phyloP scores from a whole-genome alignment of 64 coral and sea anemone species.

The Actinia tenebrosa region DNA sequence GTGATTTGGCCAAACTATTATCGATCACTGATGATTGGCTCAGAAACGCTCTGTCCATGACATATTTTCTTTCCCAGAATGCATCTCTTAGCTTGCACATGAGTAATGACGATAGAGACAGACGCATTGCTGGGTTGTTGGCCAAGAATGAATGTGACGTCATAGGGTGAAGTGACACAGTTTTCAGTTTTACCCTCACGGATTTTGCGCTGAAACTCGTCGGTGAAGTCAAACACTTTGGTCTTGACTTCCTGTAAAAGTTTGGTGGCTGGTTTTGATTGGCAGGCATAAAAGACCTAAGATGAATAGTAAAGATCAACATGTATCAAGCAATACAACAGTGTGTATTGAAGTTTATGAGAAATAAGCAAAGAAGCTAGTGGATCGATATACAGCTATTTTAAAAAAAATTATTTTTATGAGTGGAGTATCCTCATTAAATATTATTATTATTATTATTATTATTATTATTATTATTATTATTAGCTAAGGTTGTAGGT shows the following conservation, averaged over 20 bases:
- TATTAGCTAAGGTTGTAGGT: too few relatives aligned
- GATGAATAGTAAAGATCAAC: background rate
- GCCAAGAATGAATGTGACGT: constrained; percentile 9
- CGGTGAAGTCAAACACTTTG: constrained; percentile 15
- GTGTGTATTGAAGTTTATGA: too few relatives aligned
- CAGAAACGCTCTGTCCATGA: background rate
- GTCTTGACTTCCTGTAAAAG: constrained; percentile 7
- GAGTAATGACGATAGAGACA: background rate
- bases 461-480: too few relatives aligned
- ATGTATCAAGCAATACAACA: background rate
- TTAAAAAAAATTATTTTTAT: too few relatives aligned
- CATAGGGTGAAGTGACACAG: background rate
- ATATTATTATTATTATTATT: too few relatives aligned
- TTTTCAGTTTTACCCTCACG: background rate
- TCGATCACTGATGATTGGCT: background rate
- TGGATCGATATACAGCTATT: too few relatives aligned
- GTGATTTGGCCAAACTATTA: background rate
- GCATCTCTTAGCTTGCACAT: constrained; percentile 10
- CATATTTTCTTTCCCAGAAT: background rate
- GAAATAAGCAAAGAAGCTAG: too few relatives aligned
- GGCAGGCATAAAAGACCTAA: background rate
- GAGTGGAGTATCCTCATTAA: too few relatives aligned
- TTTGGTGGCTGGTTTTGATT: background rate
- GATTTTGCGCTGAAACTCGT: background rate
- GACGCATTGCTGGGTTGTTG: background rate